phyloP scores from a whole-genome alignment of 1,140 invertebrate genomes.

The Pogonomyrmex californicus region DNA sequence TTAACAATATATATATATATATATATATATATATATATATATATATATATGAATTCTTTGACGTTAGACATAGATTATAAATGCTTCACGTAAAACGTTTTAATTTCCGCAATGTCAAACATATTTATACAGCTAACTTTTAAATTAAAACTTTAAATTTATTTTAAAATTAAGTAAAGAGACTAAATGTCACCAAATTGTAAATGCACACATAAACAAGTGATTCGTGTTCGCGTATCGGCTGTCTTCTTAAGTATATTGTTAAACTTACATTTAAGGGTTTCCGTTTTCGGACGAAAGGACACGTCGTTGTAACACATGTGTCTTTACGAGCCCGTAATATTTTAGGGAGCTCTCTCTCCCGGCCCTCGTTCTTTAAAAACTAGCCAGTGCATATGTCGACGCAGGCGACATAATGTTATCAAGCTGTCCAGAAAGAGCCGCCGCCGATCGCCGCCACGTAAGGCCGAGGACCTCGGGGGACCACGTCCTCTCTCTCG shows the following conservation, averaged over 20 bases:
- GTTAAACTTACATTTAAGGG: conserved; percentile 28
- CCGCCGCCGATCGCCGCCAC: conserved; percentile 33
- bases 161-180: neutral
- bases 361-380: conserved; percentile 69
- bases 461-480: conserved; percentile 64
- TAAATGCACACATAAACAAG: neutral
- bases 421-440: conserved; percentile 71
- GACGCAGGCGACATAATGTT: conserved; percentile 76
- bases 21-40: too few species aligned
- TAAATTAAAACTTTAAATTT: conserved; percentile 12
- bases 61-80: neutral
- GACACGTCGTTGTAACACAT: conserved; percentile 67
- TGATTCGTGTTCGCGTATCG: conserved; percentile 54
- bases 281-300: conserved; percentile 27
- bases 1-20: neutral
- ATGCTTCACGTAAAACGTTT: neutral
- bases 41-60: neutral
- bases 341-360: conserved; percentile 67
- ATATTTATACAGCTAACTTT: neutral
- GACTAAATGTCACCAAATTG: neutral
- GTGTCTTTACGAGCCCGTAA: conserved; percentile 54
- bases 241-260: neutral
- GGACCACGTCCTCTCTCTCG: conserved; percentile 63
- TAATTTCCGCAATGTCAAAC: neutral
- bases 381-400: conserved; percentile 75